A percentile compares a stretch with the other conserved stretches of the same genome.
Conservation (phyloP, 2,888 invertebrate species). For the Ectemnius continuus region DNA sequence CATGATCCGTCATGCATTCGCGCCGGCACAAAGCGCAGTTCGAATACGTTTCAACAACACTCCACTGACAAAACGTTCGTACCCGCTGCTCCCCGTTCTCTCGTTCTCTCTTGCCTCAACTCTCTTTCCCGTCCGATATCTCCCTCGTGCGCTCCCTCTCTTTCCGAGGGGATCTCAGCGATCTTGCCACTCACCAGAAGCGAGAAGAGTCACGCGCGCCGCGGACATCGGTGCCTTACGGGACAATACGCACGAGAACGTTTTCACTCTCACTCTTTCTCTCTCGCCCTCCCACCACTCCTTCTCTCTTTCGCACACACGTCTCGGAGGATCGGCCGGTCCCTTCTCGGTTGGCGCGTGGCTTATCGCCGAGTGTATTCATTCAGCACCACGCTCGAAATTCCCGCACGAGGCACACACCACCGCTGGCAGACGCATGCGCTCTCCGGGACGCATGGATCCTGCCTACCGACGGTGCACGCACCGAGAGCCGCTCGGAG, state of each 20-base stretch:
- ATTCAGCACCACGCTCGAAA: conserved; percentile 47
- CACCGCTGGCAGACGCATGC: conserved; percentile 53
- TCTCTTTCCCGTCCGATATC: conserved; percentile 13
- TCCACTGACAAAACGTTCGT: conserved; percentile 19
- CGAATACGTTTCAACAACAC: conserved; percentile 53
- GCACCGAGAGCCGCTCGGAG: conserved; percentile 36
- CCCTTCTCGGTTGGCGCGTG: conserved; percentile 29
- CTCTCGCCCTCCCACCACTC: not conserved
- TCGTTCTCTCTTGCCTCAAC: not conserved
- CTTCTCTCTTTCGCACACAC: conserved; percentile 16
- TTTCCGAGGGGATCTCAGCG: too few relatives aligned
- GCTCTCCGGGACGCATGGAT: conserved; percentile 29
- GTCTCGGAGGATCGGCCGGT: conserved; percentile 25
- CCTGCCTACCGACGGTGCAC: conserved; percentile 43
- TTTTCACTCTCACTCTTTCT: conserved; percentile 40
- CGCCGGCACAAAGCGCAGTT: conserved; percentile 65
- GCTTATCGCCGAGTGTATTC: conserved; percentile 29
- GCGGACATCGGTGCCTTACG: conserved; percentile 13
- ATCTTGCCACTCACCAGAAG: too few relatives aligned
- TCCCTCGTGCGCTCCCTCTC: conserved; percentile 18
- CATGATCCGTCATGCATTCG: conserved; percentile 77
- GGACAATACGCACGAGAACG: conserved; percentile 16
- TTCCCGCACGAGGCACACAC: conserved; percentile 56
- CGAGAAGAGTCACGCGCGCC: conserved; percentile 17
- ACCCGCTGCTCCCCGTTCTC: not conserved